These are phyloP conservation scores for Sinotaia quadrata DNA, from an alignment of 2,888 invertebrate genomes.

Conservation along the genomic window DNA sequence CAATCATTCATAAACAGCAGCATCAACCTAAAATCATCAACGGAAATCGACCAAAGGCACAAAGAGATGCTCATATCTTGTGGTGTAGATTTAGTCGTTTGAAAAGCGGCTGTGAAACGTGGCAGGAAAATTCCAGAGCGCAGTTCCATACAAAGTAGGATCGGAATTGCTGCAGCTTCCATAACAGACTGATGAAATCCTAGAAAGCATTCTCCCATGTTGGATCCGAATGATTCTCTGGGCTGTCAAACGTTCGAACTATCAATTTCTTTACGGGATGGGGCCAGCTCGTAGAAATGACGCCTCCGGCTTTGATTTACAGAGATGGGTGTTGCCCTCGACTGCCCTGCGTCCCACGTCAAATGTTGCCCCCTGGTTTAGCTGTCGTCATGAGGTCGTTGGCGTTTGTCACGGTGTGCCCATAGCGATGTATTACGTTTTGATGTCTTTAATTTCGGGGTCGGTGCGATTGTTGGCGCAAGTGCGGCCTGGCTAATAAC, in stretches of 20 bases:
- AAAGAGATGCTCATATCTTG: no score
- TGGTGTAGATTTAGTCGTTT: no score
- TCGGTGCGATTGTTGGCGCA: constrained; percentile 4
- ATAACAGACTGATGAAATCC: neutral
- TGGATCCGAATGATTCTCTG: neutral
- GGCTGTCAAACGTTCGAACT: neutral
- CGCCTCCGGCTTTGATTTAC: constrained; percentile 1
- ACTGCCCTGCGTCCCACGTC: neutral
- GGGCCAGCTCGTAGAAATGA: neutral
- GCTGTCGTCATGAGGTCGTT: constrained; percentile 6
- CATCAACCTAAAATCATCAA: no score
- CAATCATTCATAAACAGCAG: no score
- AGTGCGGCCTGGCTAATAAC: constrained; percentile 13
- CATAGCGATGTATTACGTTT: constrained; percentile 11
- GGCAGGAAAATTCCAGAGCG: no score
- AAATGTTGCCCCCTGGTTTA: neutral
- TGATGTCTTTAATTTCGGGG: constrained; percentile 14
- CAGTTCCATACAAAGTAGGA: neutral
- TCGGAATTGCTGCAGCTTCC: neutral
- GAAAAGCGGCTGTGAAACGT: no score
- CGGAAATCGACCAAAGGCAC: no score
- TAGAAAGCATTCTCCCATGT: neutral
- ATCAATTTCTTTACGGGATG: neutral
- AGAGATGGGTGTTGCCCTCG: neutral
- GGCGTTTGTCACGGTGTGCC: constrained; percentile 12